Conservation (phyloP, 2,113 vertebrate genomes). For the Chaetura pelagica region DNA sequence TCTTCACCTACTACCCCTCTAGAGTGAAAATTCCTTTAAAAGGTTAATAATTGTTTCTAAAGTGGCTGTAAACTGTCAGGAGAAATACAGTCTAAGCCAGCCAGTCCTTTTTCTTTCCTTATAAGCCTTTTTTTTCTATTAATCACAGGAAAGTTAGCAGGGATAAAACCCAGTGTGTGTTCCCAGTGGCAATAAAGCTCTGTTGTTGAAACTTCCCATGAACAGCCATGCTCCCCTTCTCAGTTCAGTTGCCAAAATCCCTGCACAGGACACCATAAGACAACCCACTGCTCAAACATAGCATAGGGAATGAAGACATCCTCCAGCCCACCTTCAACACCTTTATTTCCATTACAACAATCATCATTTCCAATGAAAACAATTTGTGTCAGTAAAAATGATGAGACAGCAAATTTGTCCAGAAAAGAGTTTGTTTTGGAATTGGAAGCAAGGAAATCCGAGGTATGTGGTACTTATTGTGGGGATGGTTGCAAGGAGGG, state of each 20-base stretch:
- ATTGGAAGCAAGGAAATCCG: neutral
- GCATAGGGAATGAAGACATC: rapidly evolving
- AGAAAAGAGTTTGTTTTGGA: neutral
- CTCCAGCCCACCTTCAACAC: neutral
- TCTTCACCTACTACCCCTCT: neutral
- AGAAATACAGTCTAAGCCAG: neutral
- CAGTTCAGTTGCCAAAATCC: neutral
- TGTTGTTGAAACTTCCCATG: neutral
- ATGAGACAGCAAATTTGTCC: neutral
- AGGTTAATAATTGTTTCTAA: neutral
- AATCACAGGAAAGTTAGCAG: neutral
- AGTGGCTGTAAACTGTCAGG: neutral
- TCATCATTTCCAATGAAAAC: neutral
- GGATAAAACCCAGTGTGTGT: neutral
- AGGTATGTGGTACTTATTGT: neutral
- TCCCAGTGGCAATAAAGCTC: neutral
- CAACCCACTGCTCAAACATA: neutral
- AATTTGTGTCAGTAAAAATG: neutral
- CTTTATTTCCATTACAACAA: neutral
- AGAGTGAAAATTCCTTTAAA: neutral
- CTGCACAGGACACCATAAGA: neutral
- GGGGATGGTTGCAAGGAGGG: neutral
- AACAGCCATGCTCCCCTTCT: neutral
- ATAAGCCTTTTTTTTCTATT: neutral
- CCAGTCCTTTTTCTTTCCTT: neutral